phyloP scores from a whole-genome alignment of 2,113 vertebrate genomes.

The Pluvialis apricaria region DNA sequence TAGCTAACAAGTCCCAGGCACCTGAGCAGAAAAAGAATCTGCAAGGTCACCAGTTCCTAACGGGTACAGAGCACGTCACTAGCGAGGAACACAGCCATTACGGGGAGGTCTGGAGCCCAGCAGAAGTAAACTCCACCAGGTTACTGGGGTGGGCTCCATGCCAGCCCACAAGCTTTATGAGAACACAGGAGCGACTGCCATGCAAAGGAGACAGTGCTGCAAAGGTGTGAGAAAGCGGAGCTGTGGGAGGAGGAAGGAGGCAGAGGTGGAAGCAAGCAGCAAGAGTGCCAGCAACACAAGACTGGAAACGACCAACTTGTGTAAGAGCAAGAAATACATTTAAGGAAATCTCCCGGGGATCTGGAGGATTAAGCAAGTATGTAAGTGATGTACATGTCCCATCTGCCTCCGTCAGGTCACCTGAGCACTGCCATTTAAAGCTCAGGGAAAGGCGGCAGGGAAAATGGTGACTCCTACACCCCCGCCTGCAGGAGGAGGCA shows the following conservation, averaged over 20 bases:
- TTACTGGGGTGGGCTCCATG: not conserved
- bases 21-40: not conserved
- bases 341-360: not conserved
- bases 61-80: fast-evolving
- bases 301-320: not conserved
- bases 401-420: not conserved
- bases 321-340: not conserved
- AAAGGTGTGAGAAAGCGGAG: not conserved
- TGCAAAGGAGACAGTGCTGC: not conserved
- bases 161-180: not conserved
- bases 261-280: not conserved
- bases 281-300: not conserved
- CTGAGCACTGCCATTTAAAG: not conserved
- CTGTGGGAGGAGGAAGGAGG: not conserved
- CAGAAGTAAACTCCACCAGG: not conserved
- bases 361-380: not conserved
- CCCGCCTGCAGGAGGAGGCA: fast-evolving
- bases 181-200: not conserved
- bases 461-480: not conserved
- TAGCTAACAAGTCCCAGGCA: not conserved
- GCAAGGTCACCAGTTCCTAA: not conserved
- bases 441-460: not conserved
- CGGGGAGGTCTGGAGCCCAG: not conserved
- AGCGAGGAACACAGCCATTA: fast-evolving
- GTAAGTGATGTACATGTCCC: not conserved